Conservation (phyloP, 2,888 invertebrate genomes). For the Morpho achilles region DNA sequence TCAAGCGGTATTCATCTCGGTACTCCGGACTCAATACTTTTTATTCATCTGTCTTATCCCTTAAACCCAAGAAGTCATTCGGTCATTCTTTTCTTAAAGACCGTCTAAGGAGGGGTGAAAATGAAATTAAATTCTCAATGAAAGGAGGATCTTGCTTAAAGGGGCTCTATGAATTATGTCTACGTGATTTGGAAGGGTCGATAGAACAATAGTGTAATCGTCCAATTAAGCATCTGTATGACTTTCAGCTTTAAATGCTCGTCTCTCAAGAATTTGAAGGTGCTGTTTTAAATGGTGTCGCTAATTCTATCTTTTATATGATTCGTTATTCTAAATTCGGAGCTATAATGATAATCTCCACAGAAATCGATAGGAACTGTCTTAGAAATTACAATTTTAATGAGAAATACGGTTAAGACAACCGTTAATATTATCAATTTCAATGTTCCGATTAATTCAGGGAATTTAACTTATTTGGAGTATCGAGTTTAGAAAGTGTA, state of each 20-base stretch:
- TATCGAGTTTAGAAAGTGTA: too few relatives aligned
- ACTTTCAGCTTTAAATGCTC: constrained; percentile 34
- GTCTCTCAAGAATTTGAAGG: constrained; percentile 14
- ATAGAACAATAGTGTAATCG: constrained; percentile 74
- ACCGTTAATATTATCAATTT: too few relatives aligned
- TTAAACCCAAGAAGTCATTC: constrained; percentile 53
- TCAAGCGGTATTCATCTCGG: too few relatives aligned
- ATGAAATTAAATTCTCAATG: constrained; percentile 77
- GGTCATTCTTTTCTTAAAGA: constrained; percentile 72
- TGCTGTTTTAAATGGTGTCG: constrained; percentile 2
- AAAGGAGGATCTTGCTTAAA: constrained; percentile 68
- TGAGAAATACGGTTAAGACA: too few relatives aligned
- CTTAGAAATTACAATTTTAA: too few relatives aligned
- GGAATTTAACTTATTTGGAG: too few relatives aligned
- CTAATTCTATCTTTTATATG: background rate
- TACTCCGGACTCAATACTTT: constrained; percentile 31
- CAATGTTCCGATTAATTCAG: too few relatives aligned
- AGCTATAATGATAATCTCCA: too few relatives aligned
- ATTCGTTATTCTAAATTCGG: too few relatives aligned
- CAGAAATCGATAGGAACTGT: too few relatives aligned
- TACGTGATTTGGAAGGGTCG: constrained; percentile 53
- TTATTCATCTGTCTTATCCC: constrained; percentile 46
- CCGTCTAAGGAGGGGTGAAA: constrained; percentile 65
- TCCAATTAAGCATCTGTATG: constrained; percentile 74
- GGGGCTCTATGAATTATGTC: constrained; percentile 72